phyloP scores from a whole-genome alignment of 1,140 invertebrate genomes.

The Pachyrhynchus sulphureomaculatus region DNA sequence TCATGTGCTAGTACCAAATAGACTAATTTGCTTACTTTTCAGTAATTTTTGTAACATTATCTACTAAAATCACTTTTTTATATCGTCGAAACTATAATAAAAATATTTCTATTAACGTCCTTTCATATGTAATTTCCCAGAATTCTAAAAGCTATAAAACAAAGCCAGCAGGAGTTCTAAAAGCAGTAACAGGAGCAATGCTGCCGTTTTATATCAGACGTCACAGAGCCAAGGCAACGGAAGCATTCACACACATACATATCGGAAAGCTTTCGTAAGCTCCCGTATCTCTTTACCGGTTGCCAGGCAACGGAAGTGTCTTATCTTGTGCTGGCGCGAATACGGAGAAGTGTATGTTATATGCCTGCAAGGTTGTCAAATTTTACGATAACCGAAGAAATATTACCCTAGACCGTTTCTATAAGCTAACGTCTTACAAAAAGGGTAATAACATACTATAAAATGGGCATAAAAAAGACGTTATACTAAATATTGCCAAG shows the following conservation, averaged over 20 bases:
- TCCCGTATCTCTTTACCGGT: slow-evolving; percentile 20
- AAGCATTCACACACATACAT: slow-evolving; percentile 1
- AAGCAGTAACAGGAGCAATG: background rate
- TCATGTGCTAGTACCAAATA: background rate
- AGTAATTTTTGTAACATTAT: no score
- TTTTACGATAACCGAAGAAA: slow-evolving; percentile 25
- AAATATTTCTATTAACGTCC: no score
- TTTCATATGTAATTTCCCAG: no score
- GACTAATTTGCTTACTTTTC: background rate
- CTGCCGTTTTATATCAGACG: slow-evolving; percentile 8
- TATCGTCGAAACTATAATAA: no score
- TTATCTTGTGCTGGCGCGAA: slow-evolving; percentile 28
- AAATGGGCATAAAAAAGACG: no score
- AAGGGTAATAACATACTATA: slow-evolving; percentile 7
- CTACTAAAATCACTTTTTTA: no score
- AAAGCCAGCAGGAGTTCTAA: background rate
- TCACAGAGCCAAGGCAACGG: slow-evolving; percentile 10
- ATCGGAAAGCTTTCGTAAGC: slow-evolving; percentile 19
- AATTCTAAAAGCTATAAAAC: background rate
- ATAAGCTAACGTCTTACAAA: background rate
- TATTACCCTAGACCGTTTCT: slow-evolving; percentile 10
- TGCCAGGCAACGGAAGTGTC: slow-evolving; percentile 27
- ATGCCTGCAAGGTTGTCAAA: slow-evolving; percentile 28
- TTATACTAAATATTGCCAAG: no score
- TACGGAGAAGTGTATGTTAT: slow-evolving; percentile 29